Evolutionary conservation across 1,140 invertebrate species (phyloP).

Genomic region (Drosophila parabipectinata): DNA sequence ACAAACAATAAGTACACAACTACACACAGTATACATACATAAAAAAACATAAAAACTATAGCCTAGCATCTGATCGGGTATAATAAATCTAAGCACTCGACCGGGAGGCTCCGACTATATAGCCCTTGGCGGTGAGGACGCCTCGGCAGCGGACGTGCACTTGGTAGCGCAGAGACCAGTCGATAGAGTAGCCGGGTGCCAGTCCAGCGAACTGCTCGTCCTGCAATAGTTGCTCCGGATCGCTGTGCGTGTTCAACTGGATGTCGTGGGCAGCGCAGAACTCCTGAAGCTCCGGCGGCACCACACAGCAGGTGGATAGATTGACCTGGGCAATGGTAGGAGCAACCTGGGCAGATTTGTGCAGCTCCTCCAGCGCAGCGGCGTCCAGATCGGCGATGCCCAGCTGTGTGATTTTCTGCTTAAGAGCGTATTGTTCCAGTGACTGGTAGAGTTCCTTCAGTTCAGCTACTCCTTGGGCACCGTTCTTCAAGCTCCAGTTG

Average conservation of each 20-base stretch:
- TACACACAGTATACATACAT: constrained; percentile 48
- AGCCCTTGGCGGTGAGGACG: constrained; percentile 94
- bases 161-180: constrained; percentile 93
- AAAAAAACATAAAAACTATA: constrained; percentile 57
- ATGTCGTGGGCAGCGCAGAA: constrained; percentile 96
- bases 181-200: constrained; percentile 67
- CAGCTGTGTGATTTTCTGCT: constrained; percentile 87
- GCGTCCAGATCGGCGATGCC: constrained; percentile 96
- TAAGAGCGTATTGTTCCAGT: constrained; percentile 63
- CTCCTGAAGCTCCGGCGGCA: constrained; percentile 93
- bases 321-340: constrained; percentile 98
- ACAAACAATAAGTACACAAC: constrained; percentile 79
- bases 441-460: constrained; percentile 86
- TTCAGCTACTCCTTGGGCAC: constrained; percentile 84
- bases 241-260: constrained; percentile 97
- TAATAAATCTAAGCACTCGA: constrained; percentile 31
- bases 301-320: constrained; percentile 97
- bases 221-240: constrained; percentile 90
- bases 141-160: constrained; percentile 95
- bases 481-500: constrained; percentile 84
- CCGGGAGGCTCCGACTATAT: constrained; percentile 85
- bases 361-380: constrained; percentile 90
- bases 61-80: constrained; percentile 44
- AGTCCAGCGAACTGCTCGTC: constrained; percentile 63
- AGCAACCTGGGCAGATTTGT: constrained; percentile 92